A percentile compares a stretch with the other conserved stretches of the same genome.
These are phyloP conservation scores for Crocuta crocuta DNA, from an alignment of 2,113 vertebrate genomes.

Conservation along the genomic window DNA sequence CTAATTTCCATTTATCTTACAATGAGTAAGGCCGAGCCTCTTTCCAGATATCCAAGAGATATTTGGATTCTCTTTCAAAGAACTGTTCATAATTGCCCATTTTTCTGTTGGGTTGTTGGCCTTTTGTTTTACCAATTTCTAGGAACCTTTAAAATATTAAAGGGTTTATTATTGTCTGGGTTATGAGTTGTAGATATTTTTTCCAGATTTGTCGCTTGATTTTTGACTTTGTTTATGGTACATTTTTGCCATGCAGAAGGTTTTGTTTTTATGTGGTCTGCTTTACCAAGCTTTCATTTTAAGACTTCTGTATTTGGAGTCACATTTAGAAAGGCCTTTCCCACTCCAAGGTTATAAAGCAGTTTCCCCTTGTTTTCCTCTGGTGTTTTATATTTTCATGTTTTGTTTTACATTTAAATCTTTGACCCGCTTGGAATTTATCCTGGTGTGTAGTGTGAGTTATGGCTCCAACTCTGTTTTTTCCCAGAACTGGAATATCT, in stretches of 20 bases:
- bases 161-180: constrained; percentile 5
- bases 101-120: not conserved
- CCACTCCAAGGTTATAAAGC: constrained; percentile 41
- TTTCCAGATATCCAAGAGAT: not conserved
- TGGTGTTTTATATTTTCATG: constrained; percentile 50
- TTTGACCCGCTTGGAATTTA: constrained; percentile 50
- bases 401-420: constrained; percentile 64
- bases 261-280: constrained; percentile 58
- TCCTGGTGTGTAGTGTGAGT: not conserved
- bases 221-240: constrained; percentile 59
- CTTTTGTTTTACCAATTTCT: constrained; percentile 18
- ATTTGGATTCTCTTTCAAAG: not conserved
- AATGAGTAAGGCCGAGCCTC: not conserved
- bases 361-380: constrained; percentile 41
- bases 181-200: constrained; percentile 54
- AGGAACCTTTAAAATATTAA: constrained; percentile 44
- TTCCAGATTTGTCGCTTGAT: constrained; percentile 40
- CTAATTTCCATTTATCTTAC: not conserved
- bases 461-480: not conserved
- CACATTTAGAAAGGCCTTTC: constrained; percentile 41
- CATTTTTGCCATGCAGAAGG: constrained; percentile 49
- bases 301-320: constrained; percentile 41
- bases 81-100: not conserved
- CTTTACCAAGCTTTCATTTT: constrained; percentile 64
- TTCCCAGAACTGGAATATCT: not conserved